phyloP scores from a whole-genome alignment of 35 echinoderm and acorn worm species.

The Ptychodera flava region DNA sequence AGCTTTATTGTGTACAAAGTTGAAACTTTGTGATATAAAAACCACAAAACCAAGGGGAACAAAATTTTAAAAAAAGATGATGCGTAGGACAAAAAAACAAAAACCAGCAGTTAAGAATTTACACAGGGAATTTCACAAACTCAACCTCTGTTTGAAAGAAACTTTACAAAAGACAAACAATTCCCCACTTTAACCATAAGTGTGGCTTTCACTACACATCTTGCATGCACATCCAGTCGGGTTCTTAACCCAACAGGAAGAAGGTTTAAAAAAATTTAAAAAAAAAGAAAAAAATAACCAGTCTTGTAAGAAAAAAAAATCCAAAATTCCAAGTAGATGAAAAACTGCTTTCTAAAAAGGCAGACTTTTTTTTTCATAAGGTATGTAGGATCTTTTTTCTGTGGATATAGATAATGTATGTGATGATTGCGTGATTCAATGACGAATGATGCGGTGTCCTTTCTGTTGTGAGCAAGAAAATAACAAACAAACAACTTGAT shows the following conservation, averaged over 20 bases:
- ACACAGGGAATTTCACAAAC: not conserved
- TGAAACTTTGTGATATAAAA: not conserved
- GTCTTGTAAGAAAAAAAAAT: too few relatives aligned
- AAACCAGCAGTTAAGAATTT: not conserved
- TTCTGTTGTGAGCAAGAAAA: not conserved
- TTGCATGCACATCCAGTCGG: not conserved
- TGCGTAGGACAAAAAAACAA: not conserved
- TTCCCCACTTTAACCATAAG: not conserved
- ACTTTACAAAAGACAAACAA: too few relatives aligned
- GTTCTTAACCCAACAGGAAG: not conserved
- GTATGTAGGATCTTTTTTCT: not conserved
- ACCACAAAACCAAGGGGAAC: not conserved
- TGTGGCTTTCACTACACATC: not conserved
- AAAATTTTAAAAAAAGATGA: not conserved
- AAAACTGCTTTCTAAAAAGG: not conserved
- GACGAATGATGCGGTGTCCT: not conserved
- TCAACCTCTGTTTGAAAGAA: not conserved
- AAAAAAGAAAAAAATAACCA: too few relatives aligned
- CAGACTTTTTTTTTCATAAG: not conserved
- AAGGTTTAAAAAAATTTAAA: not conserved
- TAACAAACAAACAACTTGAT: not conserved
- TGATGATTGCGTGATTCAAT: not conserved
- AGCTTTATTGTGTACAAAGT: constrained; percentile 1
- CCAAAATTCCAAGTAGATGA: not conserved
- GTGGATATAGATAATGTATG: not conserved